These are phyloP conservation scores for Agrilus planipennis DNA, from an alignment of 1,140 invertebrate genomes.

Conservation along the genomic window DNA sequence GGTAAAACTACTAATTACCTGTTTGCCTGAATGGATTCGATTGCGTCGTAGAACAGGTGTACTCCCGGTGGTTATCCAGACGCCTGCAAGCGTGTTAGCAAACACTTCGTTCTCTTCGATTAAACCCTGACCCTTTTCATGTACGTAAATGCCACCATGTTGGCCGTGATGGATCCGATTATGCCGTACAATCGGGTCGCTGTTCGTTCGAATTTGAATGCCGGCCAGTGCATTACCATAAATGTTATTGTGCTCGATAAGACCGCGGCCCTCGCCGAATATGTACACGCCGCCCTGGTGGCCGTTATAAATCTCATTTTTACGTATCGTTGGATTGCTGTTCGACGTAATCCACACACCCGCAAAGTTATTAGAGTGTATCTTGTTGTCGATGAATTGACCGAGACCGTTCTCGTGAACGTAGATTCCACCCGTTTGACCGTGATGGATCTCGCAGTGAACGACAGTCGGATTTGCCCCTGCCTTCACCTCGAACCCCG, in stretches of 20 bases:
- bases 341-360: slow-evolving; percentile 98
- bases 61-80: slow-evolving; percentile 93
- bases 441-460: slow-evolving; percentile 97
- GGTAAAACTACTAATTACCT: no score
- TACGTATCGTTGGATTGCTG: slow-evolving; percentile 93
- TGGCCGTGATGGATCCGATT: slow-evolving; percentile 99
- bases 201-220: slow-evolving; percentile 96
- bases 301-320: slow-evolving; percentile 98
- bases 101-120: slow-evolving; percentile 99
- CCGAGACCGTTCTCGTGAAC: slow-evolving; percentile 95
- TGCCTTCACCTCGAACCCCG: slow-evolving; percentile 98
- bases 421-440: slow-evolving; percentile 97
- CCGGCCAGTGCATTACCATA: slow-evolving; percentile 96
- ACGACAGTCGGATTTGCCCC: slow-evolving; percentile 97
- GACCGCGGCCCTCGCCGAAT: slow-evolving; percentile 92
- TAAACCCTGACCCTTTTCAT: slow-evolving; percentile 94
- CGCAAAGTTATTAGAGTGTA: slow-evolving; percentile 96
- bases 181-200: slow-evolving; percentile 94
- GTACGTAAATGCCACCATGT: slow-evolving; percentile 97
- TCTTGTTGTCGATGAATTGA: slow-evolving; percentile 98
- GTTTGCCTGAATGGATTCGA: slow-evolving; percentile 96
- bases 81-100: slow-evolving; percentile 95
- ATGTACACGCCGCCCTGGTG: slow-evolving; percentile 97
- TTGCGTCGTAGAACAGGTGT: slow-evolving; percentile 90
- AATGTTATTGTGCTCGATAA: slow-evolving; percentile 99